Evolutionary conservation across 2,113 vertebrate genomes (phyloP).

Genomic region (Ictalurus furcatus): DNA sequence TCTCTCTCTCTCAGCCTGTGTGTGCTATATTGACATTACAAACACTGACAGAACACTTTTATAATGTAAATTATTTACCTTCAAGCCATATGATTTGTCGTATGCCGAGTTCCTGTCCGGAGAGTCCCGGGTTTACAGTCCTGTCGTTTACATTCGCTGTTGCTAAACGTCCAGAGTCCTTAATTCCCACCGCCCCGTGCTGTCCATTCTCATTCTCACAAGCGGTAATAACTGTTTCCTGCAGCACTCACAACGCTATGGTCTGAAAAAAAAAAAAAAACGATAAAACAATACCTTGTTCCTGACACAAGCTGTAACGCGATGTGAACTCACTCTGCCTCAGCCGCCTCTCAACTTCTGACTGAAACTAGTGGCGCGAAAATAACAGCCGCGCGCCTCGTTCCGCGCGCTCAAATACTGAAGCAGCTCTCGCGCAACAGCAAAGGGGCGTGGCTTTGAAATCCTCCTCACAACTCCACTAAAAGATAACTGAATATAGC

Average conservation of each 20-base stretch:
- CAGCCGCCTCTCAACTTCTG: background rate
- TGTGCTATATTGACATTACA: background rate
- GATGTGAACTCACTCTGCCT: background rate
- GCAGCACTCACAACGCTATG: background rate
- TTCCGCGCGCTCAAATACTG: slow-evolving; percentile 4
- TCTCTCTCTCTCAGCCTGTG: background rate
- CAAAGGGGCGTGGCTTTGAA: slow-evolving; percentile 6
- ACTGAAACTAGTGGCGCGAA: slow-evolving; percentile 6
- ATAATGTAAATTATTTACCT: slow-evolving; percentile 24
- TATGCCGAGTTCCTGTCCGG: slow-evolving; percentile 3
- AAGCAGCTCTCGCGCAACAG: background rate
- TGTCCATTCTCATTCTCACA: slow-evolving; percentile 22
- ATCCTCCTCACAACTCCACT: background rate
- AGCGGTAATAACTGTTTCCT: background rate
- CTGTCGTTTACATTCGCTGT: slow-evolving; percentile 28
- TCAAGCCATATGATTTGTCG: slow-evolving; percentile 48
- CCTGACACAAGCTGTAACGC: background rate
- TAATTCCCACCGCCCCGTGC: slow-evolving; percentile 16
- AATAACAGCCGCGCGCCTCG: background rate
- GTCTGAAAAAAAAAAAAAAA: too few relatives aligned
- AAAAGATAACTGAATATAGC: too few relatives aligned
- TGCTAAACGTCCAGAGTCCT: slow-evolving; percentile 11
- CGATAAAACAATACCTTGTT: background rate
- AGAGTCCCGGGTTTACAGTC: slow-evolving; percentile 14
- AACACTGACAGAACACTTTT: background rate